These are phyloP conservation scores for Thereva nobilitata DNA, from an alignment of 2,888 invertebrate genomes.

Conservation along the genomic window DNA sequence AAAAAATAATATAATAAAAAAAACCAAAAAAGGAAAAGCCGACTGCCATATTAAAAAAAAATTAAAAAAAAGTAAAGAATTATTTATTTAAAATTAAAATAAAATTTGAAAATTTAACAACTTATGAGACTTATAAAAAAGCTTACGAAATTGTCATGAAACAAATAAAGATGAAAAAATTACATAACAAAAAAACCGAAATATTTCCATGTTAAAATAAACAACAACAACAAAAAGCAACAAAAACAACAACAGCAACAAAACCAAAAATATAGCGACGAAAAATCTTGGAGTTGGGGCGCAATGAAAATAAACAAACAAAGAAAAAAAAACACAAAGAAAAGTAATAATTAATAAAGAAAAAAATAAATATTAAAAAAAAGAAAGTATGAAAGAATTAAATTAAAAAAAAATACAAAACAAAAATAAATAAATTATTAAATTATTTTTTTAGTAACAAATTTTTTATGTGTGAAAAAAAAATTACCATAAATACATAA, in stretches of 20 bases:
- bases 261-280: slow-evolving; percentile 34
- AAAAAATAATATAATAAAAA: slow-evolving; percentile 7
- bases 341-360: background rate
- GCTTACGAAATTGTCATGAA: slow-evolving; percentile 22
- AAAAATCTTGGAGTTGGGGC: slow-evolving; percentile 55
- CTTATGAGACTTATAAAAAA: slow-evolving; percentile 24
- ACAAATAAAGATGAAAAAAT: slow-evolving; percentile 17
- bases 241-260: slow-evolving; percentile 18
- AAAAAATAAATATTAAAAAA: too few species aligned
- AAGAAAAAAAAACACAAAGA: slow-evolving; percentile 1
- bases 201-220: slow-evolving; percentile 13
- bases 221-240: slow-evolving; percentile 5
- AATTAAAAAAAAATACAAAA: too few species aligned
- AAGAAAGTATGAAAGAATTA: too few species aligned
- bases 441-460: background rate
- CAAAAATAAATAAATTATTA: background rate
- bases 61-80: slow-evolving; percentile 25
- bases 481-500: slow-evolving; percentile 10
- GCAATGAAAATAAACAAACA: slow-evolving; percentile 43
- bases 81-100: slow-evolving; percentile 13
- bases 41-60: slow-evolving; percentile 49
- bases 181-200: slow-evolving; percentile 34
- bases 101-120: slow-evolving; percentile 46
- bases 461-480: too few species aligned
- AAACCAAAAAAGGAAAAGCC: slow-evolving; percentile 46